These are phyloP conservation scores for Epinephelus malabaricus DNA, from an alignment of 2,797 vertebrate species.

Conservation along the genomic window DNA sequence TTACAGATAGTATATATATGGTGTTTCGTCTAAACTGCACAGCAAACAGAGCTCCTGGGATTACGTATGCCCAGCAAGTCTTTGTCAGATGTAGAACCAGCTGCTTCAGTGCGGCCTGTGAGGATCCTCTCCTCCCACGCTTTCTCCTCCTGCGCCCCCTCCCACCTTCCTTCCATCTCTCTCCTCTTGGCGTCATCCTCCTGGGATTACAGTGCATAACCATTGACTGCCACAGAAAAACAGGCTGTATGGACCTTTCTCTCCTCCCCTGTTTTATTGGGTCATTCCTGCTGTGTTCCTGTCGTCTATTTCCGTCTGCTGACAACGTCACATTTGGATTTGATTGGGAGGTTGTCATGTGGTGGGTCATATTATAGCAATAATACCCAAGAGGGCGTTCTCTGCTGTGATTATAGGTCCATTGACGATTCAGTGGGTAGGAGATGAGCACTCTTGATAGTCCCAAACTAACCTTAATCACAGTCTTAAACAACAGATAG, in stretches of 20 bases:
- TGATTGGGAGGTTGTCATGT: slow-evolving; percentile 31
- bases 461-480: slow-evolving; percentile 25
- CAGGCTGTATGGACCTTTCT: slow-evolving; percentile 17
- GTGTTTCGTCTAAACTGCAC: slow-evolving; percentile 6
- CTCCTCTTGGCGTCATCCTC: slow-evolving; percentile 42
- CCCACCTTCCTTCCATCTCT: slow-evolving; percentile 20
- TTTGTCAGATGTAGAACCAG: slow-evolving; percentile 63
- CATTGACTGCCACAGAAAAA: slow-evolving; percentile 40
- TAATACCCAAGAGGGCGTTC: slow-evolving; percentile 33
- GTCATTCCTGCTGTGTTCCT: slow-evolving; percentile 44
- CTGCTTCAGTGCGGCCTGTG: slow-evolving; percentile 61
- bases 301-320: slow-evolving; percentile 32
- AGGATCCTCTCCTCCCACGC: slow-evolving; percentile 70
- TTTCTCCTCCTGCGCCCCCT: slow-evolving; percentile 21
- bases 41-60: slow-evolving; percentile 18
- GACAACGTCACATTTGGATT: slow-evolving; percentile 50
- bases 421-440: slow-evolving; percentile 26
- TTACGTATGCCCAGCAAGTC: slow-evolving; percentile 30
- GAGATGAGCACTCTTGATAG: slow-evolving; percentile 10
- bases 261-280: slow-evolving; percentile 36
- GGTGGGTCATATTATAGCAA: slow-evolving; percentile 23
- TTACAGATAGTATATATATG: not conserved
- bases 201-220: slow-evolving; percentile 52
- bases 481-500: not conserved
- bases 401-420: slow-evolving; percentile 47